Evolutionary conservation across 2,888 invertebrate species (phyloP).

Genomic region (Drosophila vallismaia): DNA sequence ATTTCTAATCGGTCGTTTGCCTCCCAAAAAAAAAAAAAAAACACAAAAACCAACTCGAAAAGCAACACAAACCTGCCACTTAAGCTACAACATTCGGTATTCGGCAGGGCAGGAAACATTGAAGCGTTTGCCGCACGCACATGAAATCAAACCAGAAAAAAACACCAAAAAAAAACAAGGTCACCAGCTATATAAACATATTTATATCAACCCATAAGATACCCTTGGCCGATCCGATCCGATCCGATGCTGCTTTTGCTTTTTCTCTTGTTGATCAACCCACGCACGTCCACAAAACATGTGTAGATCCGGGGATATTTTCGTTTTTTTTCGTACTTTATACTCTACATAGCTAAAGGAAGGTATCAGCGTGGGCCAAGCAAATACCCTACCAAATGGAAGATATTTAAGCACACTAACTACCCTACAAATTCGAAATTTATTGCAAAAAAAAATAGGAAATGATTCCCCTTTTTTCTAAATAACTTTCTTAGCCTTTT

Average conservation of each 20-base stretch:
- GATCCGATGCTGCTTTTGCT: slow-evolving; percentile 24
- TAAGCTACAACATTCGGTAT: slow-evolving; percentile 13
- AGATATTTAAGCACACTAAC: not conserved
- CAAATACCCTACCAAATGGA: slow-evolving; percentile 14
- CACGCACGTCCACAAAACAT: slow-evolving; percentile 49
- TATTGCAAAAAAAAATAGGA: no score
- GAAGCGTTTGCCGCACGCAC: slow-evolving; percentile 53
- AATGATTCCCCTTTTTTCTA: slow-evolving; percentile 13
- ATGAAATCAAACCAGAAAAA: slow-evolving; percentile 50
- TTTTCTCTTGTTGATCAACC: slow-evolving; percentile 34
- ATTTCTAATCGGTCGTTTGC: slow-evolving; percentile 77
- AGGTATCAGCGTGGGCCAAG: not conserved
- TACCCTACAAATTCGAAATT: no score
- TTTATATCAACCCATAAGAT: slow-evolving; percentile 25
- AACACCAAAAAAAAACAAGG: no score
- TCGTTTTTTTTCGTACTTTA: slow-evolving; percentile 45
- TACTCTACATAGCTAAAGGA: slow-evolving; percentile 29
- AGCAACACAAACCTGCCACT: slow-evolving; percentile 19
- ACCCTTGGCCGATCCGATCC: slow-evolving; percentile 44
- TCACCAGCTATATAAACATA: slow-evolving; percentile 42
- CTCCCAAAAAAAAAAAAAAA: slow-evolving; percentile 30
- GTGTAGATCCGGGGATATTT: slow-evolving; percentile 29
- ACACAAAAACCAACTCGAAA: no score
- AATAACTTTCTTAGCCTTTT: not conserved
- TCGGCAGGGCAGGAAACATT: slow-evolving; percentile 9